Conservation (phyloP, 2,888 invertebrate genomes). For the Pantelozetes paolii region DNA sequence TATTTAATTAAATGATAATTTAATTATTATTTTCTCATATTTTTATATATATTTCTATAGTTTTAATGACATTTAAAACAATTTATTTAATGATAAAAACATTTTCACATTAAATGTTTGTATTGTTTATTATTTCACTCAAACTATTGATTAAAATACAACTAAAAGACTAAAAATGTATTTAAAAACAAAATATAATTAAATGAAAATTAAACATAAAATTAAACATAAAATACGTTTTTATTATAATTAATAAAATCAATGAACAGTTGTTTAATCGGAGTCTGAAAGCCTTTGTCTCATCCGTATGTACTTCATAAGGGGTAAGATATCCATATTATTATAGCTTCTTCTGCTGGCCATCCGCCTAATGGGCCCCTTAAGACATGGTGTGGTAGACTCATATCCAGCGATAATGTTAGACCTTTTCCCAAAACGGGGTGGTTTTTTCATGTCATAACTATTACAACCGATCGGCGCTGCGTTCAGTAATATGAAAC, state of each 20-base stretch:
- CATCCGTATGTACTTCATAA: background rate
- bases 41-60: too few species aligned
- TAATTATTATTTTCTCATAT: too few species aligned
- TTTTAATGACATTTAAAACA: too few species aligned
- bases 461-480: background rate
- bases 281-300: background rate
- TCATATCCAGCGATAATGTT: background rate
- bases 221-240: too few species aligned
- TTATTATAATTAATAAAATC: background rate
- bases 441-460: constrained; percentile 20
- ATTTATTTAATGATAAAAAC: too few species aligned
- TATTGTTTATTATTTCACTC: too few species aligned
- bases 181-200: too few species aligned
- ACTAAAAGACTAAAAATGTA: too few species aligned
- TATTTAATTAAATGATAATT: too few species aligned
- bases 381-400: background rate
- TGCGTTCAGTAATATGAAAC: background rate
- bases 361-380: constrained; percentile 2
- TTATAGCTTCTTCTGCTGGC: background rate
- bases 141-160: too few species aligned
- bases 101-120: too few species aligned
- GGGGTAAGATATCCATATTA: background rate
- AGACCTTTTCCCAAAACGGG: constrained; percentile 6
- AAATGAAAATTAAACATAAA: too few species aligned
- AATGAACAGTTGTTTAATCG: background rate